Evolutionary conservation across 2,888 invertebrate species (phyloP).

Genomic region (Nycteola revayana): DNA sequence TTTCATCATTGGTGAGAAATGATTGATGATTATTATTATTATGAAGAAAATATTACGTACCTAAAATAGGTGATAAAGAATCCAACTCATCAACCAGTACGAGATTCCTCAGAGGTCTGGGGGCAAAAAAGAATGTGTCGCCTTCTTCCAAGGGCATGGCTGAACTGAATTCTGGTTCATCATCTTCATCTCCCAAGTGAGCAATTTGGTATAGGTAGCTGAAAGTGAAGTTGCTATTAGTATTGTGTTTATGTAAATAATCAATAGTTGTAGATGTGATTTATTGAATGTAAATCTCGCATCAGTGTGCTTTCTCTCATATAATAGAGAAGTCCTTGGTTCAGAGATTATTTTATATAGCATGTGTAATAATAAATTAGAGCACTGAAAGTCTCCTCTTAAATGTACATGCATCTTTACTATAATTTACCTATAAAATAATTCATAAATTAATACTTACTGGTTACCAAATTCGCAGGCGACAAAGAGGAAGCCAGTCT

Average conservation of each 20-base stretch:
- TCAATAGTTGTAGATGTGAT: neutral
- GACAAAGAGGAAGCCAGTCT: constrained; percentile 99
- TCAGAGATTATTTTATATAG: constrained; percentile 77
- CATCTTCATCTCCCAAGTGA: constrained; percentile 99
- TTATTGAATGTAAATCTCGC: constrained; percentile 58
- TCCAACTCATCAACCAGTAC: constrained; percentile 98
- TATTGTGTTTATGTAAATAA: neutral
- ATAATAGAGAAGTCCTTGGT: constrained; percentile 83
- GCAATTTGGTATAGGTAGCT: constrained; percentile 99
- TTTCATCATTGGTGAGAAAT: constrained; percentile 18
- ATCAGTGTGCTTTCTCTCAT: constrained; percentile 84
- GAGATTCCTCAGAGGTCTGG: constrained; percentile 94
- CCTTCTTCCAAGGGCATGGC: constrained; percentile 99
- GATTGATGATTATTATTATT: too few relatives aligned
- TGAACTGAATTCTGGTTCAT: constrained; percentile 99
- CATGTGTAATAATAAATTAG: constrained; percentile 50
- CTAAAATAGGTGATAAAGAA: constrained; percentile 95
- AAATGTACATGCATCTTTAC: constrained; percentile 32
- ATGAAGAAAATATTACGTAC: constrained; percentile 49
- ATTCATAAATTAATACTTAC: constrained; percentile 85
- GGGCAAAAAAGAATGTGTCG: constrained; percentile 99
- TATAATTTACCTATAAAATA: neutral
- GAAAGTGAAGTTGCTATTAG: constrained; percentile 36
- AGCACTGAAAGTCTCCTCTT: constrained; percentile 45
- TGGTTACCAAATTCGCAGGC: constrained; percentile 99